Evolutionary conservation across 2,113 vertebrate genomes (phyloP), one percentile per base, ranked within the genome.

Genomic region (Rhagologus leucostigma): DNA sequence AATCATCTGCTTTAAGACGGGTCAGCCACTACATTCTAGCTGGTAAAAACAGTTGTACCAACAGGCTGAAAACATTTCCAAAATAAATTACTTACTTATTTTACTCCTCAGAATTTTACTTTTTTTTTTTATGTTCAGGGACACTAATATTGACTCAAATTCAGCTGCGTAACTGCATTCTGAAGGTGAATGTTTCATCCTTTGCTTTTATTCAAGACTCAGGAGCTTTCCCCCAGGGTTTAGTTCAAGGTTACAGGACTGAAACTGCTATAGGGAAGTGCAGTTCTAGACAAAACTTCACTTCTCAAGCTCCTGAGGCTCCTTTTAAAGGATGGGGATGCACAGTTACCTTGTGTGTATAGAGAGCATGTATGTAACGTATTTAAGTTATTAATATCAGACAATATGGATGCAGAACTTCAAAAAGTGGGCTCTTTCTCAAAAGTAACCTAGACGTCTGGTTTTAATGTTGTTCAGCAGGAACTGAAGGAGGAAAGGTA

Each of bases 401-500:
- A 69, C 39, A 26, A 13, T 52, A 60, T 37, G 64, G 65, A 70
- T 55, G 35, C 70, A 90, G 39, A 92, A 87, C 85, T 95, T 91
- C 60, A 94, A 89, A 90, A 95, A 77, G 76, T 74, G 64, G 3
- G 1, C 30, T 92, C 47, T 76, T 92, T 78, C 60, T 94, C 64
- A 92, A 67, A 91, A 92, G 73, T 91, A 67, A 71, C 53, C n/a
- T 84, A 73, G 37, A 46, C 5, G 67, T 90, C 74, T 94, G 42
- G 60, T 87, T 89, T 94, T 83, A 91, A 95, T 93, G 73, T 87
- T 94, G 69, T 94, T 95, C 75, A 80, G 53, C 35, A 83, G 69
- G 57, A 96, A 70, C 63, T 57, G 55, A 86, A 89, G 75, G 53
- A 94, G 50, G 41, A 69, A 88, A 67, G 52, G 65, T 67, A 84